These are phyloP conservation scores for Eulemur coronatus DNA, from an alignment of 2,797 vertebrate species.

Conservation along the genomic window DNA sequence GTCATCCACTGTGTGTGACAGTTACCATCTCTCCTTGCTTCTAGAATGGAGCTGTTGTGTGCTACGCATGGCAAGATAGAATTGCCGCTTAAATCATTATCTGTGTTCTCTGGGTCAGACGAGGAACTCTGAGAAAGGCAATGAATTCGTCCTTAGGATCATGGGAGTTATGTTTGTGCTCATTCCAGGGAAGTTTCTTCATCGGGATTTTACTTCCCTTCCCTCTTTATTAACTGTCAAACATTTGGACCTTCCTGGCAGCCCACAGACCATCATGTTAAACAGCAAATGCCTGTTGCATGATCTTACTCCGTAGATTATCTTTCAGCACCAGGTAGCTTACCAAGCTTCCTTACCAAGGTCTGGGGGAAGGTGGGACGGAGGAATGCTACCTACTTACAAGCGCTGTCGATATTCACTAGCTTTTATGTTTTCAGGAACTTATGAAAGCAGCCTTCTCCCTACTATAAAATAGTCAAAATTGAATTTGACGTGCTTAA, in stretches of 20 bases:
- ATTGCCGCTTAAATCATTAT: accelerated
- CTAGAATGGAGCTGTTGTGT: background rate
- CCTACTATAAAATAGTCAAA: background rate
- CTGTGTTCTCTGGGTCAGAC: background rate
- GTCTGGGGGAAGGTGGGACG: background rate
- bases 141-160: background rate
- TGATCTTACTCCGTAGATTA: accelerated
- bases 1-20: accelerated
- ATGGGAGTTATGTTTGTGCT: accelerated
- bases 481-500: background rate
- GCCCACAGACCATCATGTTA: background rate
- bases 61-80: background rate
- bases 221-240: background rate
- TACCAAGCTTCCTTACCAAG: too few species aligned
- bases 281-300: too few species aligned
- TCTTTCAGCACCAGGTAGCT: too few species aligned
- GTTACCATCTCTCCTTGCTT: background rate
- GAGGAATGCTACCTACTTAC: background rate
- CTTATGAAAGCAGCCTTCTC: background rate
- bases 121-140: background rate
- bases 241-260: background rate
- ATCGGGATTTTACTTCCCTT: background rate
- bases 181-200: background rate
- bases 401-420: background rate
- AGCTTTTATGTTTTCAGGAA: background rate